A percentile compares a stretch with the other conserved stretches of the same genome.
Conservation (phyloP, 2,113 vertebrate genomes). For the Solea solea region DNA sequence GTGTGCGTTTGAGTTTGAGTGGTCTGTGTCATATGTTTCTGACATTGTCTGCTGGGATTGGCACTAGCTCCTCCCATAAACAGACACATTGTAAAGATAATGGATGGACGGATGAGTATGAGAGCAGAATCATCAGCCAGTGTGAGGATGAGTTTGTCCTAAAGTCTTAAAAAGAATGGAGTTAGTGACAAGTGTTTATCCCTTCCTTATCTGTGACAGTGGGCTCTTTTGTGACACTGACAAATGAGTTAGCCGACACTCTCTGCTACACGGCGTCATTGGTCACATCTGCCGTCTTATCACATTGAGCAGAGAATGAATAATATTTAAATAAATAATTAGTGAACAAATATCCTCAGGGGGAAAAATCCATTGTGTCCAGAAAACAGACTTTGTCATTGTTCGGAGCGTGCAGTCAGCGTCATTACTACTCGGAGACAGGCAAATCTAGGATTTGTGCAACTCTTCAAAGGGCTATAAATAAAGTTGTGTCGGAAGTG, state of each 20-base stretch:
- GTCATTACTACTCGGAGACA: neutral
- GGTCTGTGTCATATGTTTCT: too few species aligned
- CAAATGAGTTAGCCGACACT: slow-evolving; percentile 15
- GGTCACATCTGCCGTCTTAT: slow-evolving; percentile 30
- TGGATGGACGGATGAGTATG: too few species aligned
- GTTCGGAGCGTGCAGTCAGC: neutral
- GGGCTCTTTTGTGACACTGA: slow-evolving; percentile 12
- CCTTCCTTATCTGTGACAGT: slow-evolving; percentile 10
- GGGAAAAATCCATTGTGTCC: neutral
- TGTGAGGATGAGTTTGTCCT: neutral
- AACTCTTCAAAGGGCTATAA: slow-evolving; percentile 7
- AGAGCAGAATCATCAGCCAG: neutral
- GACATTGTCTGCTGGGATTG: too few species aligned
- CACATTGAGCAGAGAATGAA: slow-evolving; percentile 22
- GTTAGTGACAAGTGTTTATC: slow-evolving; percentile 24
- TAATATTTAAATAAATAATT: slow-evolving; percentile 6
- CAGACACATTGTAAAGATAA: too few species aligned
- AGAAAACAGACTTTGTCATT: neutral
- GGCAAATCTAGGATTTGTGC: slow-evolving; percentile 1
- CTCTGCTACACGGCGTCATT: slow-evolving; percentile 3
- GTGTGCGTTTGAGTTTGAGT: too few species aligned
- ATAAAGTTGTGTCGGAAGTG: neutral
- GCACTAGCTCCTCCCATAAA: too few species aligned
- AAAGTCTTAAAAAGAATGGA: too few species aligned
- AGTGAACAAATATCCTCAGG: neutral